Evolutionary conservation across 2,797 vertebrate genomes (phyloP), one percentile per base, ranked within the genome.

Genomic region (Crocodylus rhombifer): DNA sequence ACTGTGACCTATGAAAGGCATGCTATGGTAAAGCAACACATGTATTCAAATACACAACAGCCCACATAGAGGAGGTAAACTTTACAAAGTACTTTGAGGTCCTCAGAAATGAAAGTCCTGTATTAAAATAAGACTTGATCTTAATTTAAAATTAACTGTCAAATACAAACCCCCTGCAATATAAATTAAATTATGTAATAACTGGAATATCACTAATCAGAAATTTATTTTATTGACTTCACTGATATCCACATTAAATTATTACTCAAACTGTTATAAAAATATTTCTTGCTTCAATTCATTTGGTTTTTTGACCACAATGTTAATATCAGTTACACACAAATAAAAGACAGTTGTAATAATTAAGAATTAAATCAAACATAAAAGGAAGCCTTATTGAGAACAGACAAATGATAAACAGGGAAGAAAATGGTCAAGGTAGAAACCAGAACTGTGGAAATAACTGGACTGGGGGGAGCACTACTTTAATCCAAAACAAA

Each of bases 161-260:
- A 64, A 42, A 36, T 87, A 74, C 80, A 63, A 74, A 57, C 67
- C 36, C 62, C 57, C 63, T 56, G 23, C 69, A 80, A 61, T 14
- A 25, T n/a, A 51, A 80, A 87, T 65, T 75, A 76, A 58, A 60
- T 64, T 74, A 33, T 58, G 26, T 89, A 65, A 78, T 23, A 79
- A 89, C 21, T 51, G 67, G 51, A 71, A 83, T 26, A 18, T 14
- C 15, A 18, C 74, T 6, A 55, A 26, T 36, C 36, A 84, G 14
- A 33, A 26, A 7, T 28, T 30, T 60, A 25, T 77, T 25, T 88
- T 51, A 82, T 26, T 64, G 51, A 26, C 73, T 73, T 73, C 36
- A 73, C 51, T 58, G 33, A 33, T 42, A 14, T 25, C 28, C 60
- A 64, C 62, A 55, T 75, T 57, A 74, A 42, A 64, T 73, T 51